These are phyloP conservation scores for Hippoglossus hippoglossus DNA, from an alignment of 2,797 vertebrate genomes.

Conservation along the genomic window DNA sequence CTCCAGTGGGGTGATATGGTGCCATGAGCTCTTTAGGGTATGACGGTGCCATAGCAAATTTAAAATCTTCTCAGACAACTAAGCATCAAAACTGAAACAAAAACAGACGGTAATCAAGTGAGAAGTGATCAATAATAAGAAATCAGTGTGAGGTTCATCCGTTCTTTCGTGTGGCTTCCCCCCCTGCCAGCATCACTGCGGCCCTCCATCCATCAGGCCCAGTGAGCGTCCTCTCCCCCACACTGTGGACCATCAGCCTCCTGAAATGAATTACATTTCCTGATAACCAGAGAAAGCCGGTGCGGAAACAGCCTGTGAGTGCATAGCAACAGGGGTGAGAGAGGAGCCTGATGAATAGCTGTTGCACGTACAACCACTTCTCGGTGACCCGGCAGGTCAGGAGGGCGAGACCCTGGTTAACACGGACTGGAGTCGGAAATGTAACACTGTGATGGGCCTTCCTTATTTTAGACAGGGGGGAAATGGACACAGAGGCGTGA, in stretches of 20 bases:
- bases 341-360: slow-evolving; percentile 57
- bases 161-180: background rate
- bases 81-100: background rate
- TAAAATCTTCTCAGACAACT: background rate
- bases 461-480: slow-evolving; percentile 7
- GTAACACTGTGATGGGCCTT: background rate
- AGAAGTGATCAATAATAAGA: background rate
- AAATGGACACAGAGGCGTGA: slow-evolving; percentile 20
- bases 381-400: slow-evolving; percentile 39
- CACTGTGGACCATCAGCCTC: slow-evolving; percentile 19
- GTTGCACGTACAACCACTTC: slow-evolving; percentile 42
- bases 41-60: background rate
- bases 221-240: slow-evolving; percentile 15
- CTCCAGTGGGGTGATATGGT: too few species aligned
- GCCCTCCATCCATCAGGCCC: slow-evolving; percentile 45
- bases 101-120: background rate
- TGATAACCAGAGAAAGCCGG: slow-evolving; percentile 45
- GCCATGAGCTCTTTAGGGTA: too few species aligned
- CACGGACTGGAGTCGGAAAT: slow-evolving; percentile 28
- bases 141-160: background rate
- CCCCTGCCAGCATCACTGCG: slow-evolving; percentile 13
- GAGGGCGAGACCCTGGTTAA: slow-evolving; percentile 47
- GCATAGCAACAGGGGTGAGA: slow-evolving; percentile 43
- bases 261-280: slow-evolving; percentile 60
- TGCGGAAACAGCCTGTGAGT: slow-evolving; percentile 25